Conservation (phyloP, 1,140 invertebrate species). For the Eubasilissa regina region DNA sequence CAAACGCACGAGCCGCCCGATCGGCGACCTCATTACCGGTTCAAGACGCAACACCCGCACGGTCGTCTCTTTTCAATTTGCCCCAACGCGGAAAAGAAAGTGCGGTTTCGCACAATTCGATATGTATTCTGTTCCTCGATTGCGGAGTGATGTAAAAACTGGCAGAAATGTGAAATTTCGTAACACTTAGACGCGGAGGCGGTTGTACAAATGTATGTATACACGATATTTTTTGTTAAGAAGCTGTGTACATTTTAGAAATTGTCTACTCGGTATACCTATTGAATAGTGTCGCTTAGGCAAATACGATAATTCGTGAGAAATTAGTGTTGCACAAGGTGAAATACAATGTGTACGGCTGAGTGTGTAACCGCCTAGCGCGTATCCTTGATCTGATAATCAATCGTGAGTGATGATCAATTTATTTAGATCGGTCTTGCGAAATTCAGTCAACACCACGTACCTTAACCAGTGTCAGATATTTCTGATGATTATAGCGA, state of each 20-base stretch:
- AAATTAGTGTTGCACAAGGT: constrained; percentile 5
- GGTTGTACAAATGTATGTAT: constrained; percentile 14
- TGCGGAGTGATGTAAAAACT: background rate
- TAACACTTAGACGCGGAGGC: constrained; percentile 11
- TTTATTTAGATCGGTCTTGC: background rate
- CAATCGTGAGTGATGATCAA: background rate
- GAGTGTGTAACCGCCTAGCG: background rate
- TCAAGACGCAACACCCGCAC: background rate
- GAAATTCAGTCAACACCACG: background rate
- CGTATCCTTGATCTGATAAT: background rate
- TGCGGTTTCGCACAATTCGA: background rate
- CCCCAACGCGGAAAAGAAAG: background rate
- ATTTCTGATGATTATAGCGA: too few species aligned
- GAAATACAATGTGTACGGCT: background rate
- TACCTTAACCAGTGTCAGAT: too few species aligned
- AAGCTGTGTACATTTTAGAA: constrained; percentile 9
- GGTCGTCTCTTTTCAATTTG: background rate
- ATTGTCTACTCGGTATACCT: constrained; percentile 12
- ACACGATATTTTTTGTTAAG: constrained; percentile 17
- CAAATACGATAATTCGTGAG: background rate
- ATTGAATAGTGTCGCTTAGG: background rate
- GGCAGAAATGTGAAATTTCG: constrained; percentile 38
- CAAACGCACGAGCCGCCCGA: background rate
- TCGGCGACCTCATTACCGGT: background rate
- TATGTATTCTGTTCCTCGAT: background rate